Evolutionary conservation across 2,797 vertebrate species (phyloP), one percentile per base, ranked within the genome.

Genomic region (Argyrosomus regius): DNA sequence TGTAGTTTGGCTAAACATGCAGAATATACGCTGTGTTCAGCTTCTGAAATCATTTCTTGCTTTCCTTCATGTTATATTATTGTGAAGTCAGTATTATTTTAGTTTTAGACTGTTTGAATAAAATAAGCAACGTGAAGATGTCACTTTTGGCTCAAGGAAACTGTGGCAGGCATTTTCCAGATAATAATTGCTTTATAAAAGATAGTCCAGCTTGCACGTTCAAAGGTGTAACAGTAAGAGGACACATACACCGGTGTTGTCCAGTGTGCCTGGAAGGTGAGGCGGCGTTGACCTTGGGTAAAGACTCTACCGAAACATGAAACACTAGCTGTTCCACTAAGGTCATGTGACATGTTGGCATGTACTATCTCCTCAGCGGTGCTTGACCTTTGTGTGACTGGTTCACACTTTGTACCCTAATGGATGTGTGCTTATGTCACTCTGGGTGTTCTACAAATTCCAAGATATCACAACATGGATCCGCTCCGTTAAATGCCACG

Each of bases 251-350:
- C 11, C 0, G 35, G 16, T 60, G 53, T 77, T 83, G 56, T 54
- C 57, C 76, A n/a, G 61, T 75, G 77, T 78, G 57, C 59, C 72
- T 83, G 35, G 31, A 77, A 71, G 79, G 77, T 54, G 66, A 49
- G 46, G 74, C 77, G 61, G 65, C 67, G 80, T 78, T 78, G 81
- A 89, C 80, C 78, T 89, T 87, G 68, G 60, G 60, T 80, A 66
- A 84, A 87, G 74, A 78, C 74, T 54, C 53, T 43, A 22, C 61
- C 22, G 57, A 88, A 90, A 88, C 86, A 86, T 89, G 89, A 91
- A 91, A 91, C 80, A 80, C 57, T 54, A 87, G 78, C 89, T 77
- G 53, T 52, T 81, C 43, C 68, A 65, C 80, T 65, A n/a, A 75
- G 77, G 86, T 91, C 82, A 87, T 50, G 59, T 85, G 83, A 92